phyloP scores from a whole-genome alignment of 1,140 invertebrate genomes.

The Panulirus ornatus region DNA sequence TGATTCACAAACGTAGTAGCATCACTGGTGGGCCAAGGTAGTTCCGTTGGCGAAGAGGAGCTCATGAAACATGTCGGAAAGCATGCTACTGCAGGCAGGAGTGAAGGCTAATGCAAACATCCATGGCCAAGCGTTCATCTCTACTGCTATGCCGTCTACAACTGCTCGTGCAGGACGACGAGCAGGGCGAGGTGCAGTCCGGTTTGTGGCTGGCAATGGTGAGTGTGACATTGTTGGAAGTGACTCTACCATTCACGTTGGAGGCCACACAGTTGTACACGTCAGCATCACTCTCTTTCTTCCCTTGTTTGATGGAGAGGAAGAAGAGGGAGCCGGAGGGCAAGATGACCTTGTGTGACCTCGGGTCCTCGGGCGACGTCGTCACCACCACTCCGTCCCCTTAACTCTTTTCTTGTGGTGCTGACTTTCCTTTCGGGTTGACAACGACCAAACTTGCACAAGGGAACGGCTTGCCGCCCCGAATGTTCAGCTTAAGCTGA shows the following conservation, averaged over 20 bases:
- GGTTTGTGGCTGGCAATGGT: conserved; percentile 75
- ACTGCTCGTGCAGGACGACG: no score
- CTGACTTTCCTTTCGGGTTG: conserved; percentile 69
- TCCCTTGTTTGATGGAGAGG: conserved; percentile 78
- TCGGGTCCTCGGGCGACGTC: conserved; percentile 77
- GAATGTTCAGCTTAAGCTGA: conserved; percentile 61
- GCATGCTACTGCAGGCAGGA: no score
- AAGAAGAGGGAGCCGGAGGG: conserved; percentile 81
- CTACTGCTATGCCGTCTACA: no score
- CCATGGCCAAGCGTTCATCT: no score
- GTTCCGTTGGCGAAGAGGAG: no score
- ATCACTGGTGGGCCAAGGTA: no score
- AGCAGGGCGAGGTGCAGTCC: no score
- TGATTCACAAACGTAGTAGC: no score
- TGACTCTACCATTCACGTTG: conserved; percentile 67
- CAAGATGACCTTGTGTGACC: conserved; percentile 79
- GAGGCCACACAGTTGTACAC: conserved; percentile 74
- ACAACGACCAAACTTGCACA: conserved; percentile 68
- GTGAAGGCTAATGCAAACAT: no score
- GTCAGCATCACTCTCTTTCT: conserved; percentile 76
- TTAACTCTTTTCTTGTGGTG: no score
- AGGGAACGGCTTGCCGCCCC: conserved; percentile 47
- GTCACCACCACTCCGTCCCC: conserved; percentile 77
- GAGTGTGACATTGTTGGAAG: conserved; percentile 74
- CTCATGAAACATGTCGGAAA: no score